Evolutionary conservation across 2,888 invertebrate species (phyloP).

Genomic region (Xiphydria camelus): DNA sequence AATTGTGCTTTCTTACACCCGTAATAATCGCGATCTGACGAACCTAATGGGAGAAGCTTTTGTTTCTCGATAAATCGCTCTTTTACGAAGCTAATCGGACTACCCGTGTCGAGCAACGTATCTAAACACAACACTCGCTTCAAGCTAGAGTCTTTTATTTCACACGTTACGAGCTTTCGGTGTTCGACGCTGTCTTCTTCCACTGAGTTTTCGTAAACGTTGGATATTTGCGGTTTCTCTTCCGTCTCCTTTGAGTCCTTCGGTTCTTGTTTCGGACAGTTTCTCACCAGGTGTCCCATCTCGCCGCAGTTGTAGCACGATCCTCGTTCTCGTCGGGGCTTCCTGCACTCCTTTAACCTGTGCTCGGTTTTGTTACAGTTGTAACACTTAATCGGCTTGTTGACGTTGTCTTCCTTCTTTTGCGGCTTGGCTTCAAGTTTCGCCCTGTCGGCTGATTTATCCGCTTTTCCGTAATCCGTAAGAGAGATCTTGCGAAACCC

Average conservation of each 20-base stretch:
- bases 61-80: too few species aligned
- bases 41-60: too few species aligned
- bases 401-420: too few species aligned
- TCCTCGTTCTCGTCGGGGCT: neutral
- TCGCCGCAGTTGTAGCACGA: neutral
- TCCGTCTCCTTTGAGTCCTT: neutral
- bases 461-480: too few species aligned
- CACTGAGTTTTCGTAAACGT: conserved; percentile 2
- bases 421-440: too few species aligned
- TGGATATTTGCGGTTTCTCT: conserved; percentile 9
- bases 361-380: neutral
- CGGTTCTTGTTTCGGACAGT: too few species aligned
- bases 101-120: conserved; percentile 16
- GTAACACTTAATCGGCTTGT: too few species aligned
- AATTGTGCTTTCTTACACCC: conserved; percentile 6
- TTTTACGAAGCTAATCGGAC: conserved; percentile 12
- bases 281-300: neutral
- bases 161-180: conserved; percentile 1
- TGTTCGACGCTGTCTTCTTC: conserved; percentile 2
- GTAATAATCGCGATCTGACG: neutral
- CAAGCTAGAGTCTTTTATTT: conserved; percentile 2
- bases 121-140: conserved; percentile 14
- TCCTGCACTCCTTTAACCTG: neutral
- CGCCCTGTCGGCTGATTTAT: too few species aligned
- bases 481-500: too few species aligned